Base-by-base conservation (phyloP, 2,113 vertebrate species). In the Poeciliopsis prolifica region DNA sequence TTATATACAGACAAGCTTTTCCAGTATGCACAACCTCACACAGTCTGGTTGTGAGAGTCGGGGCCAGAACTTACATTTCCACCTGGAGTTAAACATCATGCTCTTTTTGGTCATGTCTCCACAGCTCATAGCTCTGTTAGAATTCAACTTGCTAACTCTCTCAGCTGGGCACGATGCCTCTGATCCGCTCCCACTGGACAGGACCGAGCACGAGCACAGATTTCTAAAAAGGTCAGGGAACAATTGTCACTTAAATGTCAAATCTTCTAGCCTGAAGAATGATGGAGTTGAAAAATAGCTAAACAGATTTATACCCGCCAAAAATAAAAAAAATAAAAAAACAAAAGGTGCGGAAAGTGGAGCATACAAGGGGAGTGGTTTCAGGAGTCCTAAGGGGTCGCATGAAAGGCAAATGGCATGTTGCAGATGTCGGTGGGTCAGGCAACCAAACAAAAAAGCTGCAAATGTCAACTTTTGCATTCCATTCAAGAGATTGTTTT, bases 191-290 rank as follows among this genome's bases (percentile, higher is more conserved):
- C 90, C 89, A 65, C 68, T 60, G 73, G 85, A 80, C 65, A 22
- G 33, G 75, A 68, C 77, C n/a, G 29, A 81, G 75, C 81, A 63
- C 48, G 0, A 70, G 71, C 82, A 73, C 78, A 80, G 78, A 88
- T 88, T 92, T 86, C 61, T 86, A 87, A 86, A 92, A 93, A 91
- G 87, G 88, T 93, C 93, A 90, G 51, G 84, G 83, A 87, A 83
- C 86, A 89, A 91, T 93, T 91, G 90, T 86, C 90, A 91, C 81
- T 87, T 88, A 94, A 92, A 93, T 92, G 89, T 93, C 91, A 93
- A 93, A 93, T 84, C 75, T 40, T 88, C 75, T 74, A 87, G 86
- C 79, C 60, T 82, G 70, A 65, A 77, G 73, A n/a, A 4, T 31
- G 79, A 90, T 85, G 79, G 82, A 85, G 86, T 88, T 58, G 61